Conservation (phyloP, 2,888 invertebrate species). For the Amblyjoppa proteus region DNA sequence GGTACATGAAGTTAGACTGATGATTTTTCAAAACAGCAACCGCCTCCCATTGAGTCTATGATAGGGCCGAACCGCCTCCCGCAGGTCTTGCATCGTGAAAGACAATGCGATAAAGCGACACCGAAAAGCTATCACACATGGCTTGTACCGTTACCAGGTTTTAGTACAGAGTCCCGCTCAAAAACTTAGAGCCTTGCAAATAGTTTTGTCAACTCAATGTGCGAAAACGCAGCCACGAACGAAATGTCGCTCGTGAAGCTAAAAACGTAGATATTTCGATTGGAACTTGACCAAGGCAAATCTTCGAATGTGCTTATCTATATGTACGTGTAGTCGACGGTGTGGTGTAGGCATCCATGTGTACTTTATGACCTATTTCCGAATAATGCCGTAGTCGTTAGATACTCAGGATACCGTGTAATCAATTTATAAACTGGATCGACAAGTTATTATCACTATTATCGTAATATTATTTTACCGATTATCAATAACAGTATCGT, state of each 20-base stretch:
- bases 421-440: slow-evolving; percentile 54
- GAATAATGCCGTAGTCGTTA: slow-evolving; percentile 69
- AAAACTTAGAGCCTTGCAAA: background rate
- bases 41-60: background rate
- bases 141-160: background rate
- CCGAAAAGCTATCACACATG: slow-evolving; percentile 6
- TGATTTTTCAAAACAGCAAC: background rate
- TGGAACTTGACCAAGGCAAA: slow-evolving; percentile 36
- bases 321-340: slow-evolving; percentile 34
- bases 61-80: slow-evolving; percentile 1
- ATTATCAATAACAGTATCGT: slow-evolving; percentile 10
- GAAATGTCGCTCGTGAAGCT: slow-evolving; percentile 9
- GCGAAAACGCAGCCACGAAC: slow-evolving; percentile 13
- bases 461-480: slow-evolving; percentile 13
- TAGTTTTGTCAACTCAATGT: slow-evolving; percentile 31
- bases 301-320: background rate
- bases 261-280: slow-evolving; percentile 37
- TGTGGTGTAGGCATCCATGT: slow-evolving; percentile 61
- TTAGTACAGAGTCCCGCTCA: background rate
- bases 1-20: slow-evolving; percentile 55
- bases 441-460: slow-evolving; percentile 47
- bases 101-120: slow-evolving; percentile 52
- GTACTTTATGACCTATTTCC: slow-evolving; percentile 53
- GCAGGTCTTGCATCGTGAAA: slow-evolving; percentile 56
- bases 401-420: slow-evolving; percentile 63